Evolutionary conservation across 2,888 invertebrate genomes (phyloP).

Genomic region (Heliconius cydno): DNA sequence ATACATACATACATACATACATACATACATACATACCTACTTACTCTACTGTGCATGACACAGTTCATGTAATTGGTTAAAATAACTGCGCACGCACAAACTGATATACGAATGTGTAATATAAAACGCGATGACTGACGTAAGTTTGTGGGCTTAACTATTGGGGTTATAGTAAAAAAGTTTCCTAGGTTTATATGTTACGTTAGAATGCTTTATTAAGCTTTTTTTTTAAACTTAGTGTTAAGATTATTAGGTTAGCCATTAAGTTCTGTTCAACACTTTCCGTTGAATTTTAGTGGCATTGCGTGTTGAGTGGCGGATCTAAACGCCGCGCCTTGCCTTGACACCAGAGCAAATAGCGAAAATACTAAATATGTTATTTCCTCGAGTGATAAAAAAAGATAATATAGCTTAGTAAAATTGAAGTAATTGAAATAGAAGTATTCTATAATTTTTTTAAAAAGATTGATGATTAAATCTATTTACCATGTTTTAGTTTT

Average conservation of each 20-base stretch:
- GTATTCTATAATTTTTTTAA: neutral
- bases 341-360: neutral
- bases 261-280: no score
- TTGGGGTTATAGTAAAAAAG: neutral
- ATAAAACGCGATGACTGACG: constrained; percentile 18
- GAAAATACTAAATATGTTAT: no score
- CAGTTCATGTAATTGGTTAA: constrained; percentile 40
- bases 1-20: no score
- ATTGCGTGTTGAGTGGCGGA: neutral
- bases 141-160: constrained; percentile 4
- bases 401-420: neutral
- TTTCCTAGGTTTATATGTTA: neutral
- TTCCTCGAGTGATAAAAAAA: no score
- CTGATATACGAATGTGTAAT: constrained; percentile 4
- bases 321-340: neutral
- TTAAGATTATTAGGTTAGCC: no score
- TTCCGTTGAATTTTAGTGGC: neutral
- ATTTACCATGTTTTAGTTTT: neutral
- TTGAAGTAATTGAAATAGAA: neutral
- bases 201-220: no score
- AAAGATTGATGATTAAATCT: no score
- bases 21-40: constrained; percentile 19
- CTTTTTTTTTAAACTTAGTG: no score
- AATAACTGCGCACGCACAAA: constrained; percentile 3
- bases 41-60: constrained; percentile 38